Conservation (phyloP, 2,113 vertebrate genomes). For the Prunella fulvescens region DNA sequence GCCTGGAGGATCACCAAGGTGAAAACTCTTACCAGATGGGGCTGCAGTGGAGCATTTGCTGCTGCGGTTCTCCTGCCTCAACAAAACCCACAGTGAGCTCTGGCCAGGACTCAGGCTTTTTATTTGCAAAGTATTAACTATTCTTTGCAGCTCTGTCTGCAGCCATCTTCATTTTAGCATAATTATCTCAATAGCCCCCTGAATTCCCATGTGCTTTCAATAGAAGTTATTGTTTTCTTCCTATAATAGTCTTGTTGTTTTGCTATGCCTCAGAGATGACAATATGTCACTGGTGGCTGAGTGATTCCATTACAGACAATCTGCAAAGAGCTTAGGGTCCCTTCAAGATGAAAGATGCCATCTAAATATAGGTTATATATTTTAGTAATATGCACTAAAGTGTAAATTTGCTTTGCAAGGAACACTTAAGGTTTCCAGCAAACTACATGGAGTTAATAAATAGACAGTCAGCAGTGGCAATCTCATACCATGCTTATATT, state of each 20-base stretch:
- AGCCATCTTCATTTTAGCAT: neutral
- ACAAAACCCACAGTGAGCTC: neutral
- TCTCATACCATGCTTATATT: slow-evolving; percentile 26
- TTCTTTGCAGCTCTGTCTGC: neutral
- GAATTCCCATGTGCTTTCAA: neutral
- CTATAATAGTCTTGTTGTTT: neutral
- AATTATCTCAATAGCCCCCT: neutral
- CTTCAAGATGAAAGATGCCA: slow-evolving; percentile 15
- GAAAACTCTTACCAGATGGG: neutral
- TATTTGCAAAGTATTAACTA: neutral
- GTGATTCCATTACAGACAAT: slow-evolving; percentile 12
- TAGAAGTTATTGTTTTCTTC: neutral
- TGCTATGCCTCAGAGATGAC: slow-evolving; percentile 11
- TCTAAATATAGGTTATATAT: slow-evolving; percentile 11
- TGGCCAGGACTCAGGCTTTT: neutral
- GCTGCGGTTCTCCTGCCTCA: neutral
- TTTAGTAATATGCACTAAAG: slow-evolving; percentile 45
- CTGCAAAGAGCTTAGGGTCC: neutral
- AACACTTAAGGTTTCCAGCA: slow-evolving; percentile 25
- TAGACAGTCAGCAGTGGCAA: slow-evolving; percentile 3
- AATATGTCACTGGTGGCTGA: neutral
- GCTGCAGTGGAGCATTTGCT: neutral
- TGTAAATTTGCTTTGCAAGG: slow-evolving; percentile 25
- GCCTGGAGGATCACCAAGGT: neutral
- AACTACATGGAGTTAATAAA: slow-evolving; percentile 42